phyloP scores from a whole-genome alignment of 1,140 invertebrate genomes.

The Diabrotica undecimpunctata region DNA sequence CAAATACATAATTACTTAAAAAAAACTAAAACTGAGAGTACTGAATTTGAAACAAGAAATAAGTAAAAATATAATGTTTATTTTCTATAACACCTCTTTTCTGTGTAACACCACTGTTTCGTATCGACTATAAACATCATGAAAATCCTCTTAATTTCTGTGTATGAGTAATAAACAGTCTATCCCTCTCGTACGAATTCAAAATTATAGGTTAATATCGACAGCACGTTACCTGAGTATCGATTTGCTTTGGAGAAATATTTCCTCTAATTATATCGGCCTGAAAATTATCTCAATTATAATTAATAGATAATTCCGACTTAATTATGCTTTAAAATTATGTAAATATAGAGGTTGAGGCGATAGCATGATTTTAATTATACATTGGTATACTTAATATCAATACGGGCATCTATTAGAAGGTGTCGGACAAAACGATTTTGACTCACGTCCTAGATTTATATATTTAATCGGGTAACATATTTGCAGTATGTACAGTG shows the following conservation, averaged over 20 bases:
- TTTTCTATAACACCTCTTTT: neutral
- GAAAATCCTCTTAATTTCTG: neutral
- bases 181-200: neutral
- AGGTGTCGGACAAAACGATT: too few species aligned
- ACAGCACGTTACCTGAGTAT: neutral
- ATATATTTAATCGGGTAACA: too few species aligned
- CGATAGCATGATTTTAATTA: too few species aligned
- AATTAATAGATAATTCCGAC: slow-evolving; percentile 6
- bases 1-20: too few species aligned
- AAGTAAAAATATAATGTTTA: too few species aligned
- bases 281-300: slow-evolving; percentile 1
- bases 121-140: neutral
- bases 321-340: slow-evolving; percentile 4
- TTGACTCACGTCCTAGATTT: too few species aligned
- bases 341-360: neutral
- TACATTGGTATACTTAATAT: too few species aligned
- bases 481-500: too few species aligned
- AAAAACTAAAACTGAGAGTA: neutral
- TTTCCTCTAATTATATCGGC: slow-evolving; percentile 6
- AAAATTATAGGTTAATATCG: slow-evolving; percentile 7
- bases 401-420: too few species aligned
- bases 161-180: slow-evolving; percentile 4
- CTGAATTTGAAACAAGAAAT: too few species aligned
- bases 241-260: neutral
- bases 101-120: neutral